Percentiles rank a stretch among this genome's conserved stretches.
These are phyloP conservation scores for Entelurus aequoreus DNA, from an alignment of 2,113 vertebrate species.

Conservation along the genomic window DNA sequence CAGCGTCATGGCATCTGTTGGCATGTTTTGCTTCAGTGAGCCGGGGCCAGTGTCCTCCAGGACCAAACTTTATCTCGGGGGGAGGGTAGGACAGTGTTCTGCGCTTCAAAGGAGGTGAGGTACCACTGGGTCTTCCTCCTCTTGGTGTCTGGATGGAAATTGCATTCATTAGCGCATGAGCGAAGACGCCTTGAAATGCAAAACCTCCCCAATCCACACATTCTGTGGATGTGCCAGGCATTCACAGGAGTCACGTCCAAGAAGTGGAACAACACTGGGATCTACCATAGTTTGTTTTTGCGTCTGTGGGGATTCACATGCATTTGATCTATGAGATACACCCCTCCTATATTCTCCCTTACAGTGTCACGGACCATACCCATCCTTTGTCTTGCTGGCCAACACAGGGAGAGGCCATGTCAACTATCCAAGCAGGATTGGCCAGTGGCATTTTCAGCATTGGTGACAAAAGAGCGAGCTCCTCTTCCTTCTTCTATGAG, in stretches of 20 bases:
- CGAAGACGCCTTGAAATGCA: constrained; percentile 9
- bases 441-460: constrained; percentile 7
- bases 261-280: constrained; percentile 8
- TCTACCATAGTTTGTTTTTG: neutral
- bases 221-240: constrained; percentile 5
- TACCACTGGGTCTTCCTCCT: constrained; percentile 7
- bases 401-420: constrained; percentile 1
- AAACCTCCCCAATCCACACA: constrained; percentile 1
- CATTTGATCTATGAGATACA: constrained; percentile 5
- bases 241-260: constrained; percentile 13
- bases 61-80: constrained; percentile 2
- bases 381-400: constrained; percentile 2
- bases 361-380: neutral
- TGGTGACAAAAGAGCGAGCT: constrained; percentile 4
- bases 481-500: neutral
- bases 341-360: constrained; percentile 13
- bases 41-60: constrained; percentile 10
- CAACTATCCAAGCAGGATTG: constrained; percentile 8
- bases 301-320: constrained; percentile 6
- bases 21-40: constrained; percentile 6
- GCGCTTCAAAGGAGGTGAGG: neutral
- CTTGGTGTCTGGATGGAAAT: neutral
- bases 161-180: constrained; percentile 5
- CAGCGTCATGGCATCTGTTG: neutral
- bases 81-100: neutral